phyloP scores from a whole-genome alignment of 2,797 vertebrate species.

The Acridotheres tristis region DNA sequence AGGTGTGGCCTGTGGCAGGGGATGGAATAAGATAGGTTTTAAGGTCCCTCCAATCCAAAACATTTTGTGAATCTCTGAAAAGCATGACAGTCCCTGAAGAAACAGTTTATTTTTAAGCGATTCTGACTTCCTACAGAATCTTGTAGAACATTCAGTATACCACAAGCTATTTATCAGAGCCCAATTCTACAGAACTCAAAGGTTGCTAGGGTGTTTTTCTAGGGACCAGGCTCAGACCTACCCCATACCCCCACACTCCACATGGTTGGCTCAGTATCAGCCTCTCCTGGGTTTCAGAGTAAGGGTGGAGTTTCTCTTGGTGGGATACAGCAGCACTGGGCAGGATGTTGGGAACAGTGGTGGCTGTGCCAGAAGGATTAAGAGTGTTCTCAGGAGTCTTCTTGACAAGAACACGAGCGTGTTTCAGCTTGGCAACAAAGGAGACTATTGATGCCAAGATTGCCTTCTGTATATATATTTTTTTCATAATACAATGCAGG shows the following conservation, averaged over 20 bases:
- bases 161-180: neutral
- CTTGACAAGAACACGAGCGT: neutral
- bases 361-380: neutral
- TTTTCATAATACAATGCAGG: neutral
- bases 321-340: neutral
- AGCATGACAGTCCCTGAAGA: neutral
- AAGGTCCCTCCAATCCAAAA: neutral
- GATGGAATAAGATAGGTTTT: rapidly evolving
- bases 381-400: neutral
- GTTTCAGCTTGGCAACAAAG: conserved; percentile 29
- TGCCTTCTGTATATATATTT: neutral
- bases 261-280: neutral
- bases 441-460: neutral
- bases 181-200: neutral
- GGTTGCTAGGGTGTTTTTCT: neutral
- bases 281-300: neutral
- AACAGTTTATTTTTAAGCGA: neutral
- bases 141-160: neutral
- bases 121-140: neutral
- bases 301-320: neutral
- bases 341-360: neutral
- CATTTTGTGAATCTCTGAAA: neutral
- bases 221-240: neutral
- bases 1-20: neutral
- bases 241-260: too few relatives aligned